Evolutionary conservation across 2,888 invertebrate genomes (phyloP), one percentile per base, ranked within the genome.

Genomic region (Rhorus exstirpatorius): DNA sequence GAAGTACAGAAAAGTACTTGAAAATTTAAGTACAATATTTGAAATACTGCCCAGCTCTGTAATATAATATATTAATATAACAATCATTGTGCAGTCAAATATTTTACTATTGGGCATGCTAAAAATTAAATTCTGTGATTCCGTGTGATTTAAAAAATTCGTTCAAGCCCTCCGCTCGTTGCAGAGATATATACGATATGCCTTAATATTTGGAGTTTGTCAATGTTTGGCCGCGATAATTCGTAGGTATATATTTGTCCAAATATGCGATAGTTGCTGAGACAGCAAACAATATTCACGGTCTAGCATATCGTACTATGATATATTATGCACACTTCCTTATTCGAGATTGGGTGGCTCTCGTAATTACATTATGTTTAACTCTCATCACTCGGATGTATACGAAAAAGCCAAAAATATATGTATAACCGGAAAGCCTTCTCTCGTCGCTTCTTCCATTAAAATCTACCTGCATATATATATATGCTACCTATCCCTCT

Each of bases 361-460:
- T 44, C 24, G 17, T 55, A 26, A 55, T 70, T 53, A 26, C 70
- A 55, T 55, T 3, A 70, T 44, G 70, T 44, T 70, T 41, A 12
- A 44, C 26, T 55, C 17, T 53, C 41, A 12, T 8, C 53, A 17
- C 14, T 10, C n/a, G 4, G 10, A 26, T n/a, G 3, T 41, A 26
- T 19, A 19, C 17, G 41, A 17, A 65, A 49, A 67, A 51, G 12
- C 21, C 35, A 19, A 3, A 19, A 53, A 68, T 68, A 53, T 53
- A 68, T 68, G 38, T 68, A 35, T 51, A 67, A 3, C 21, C 49
- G 35, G 35, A 14, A 44, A 19, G 19, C n/a, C 19, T 41, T 14
- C 6, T 19, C 38, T 67, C n/a, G n/a, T 19, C 10, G 53, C 19
- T 65, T 53, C 38, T 19, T 53, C 41, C 53, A 68, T 68, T 51